Evolutionary conservation across 2,888 invertebrate genomes (phyloP).

Genomic region (Trichogramma dendrolimi): DNA sequence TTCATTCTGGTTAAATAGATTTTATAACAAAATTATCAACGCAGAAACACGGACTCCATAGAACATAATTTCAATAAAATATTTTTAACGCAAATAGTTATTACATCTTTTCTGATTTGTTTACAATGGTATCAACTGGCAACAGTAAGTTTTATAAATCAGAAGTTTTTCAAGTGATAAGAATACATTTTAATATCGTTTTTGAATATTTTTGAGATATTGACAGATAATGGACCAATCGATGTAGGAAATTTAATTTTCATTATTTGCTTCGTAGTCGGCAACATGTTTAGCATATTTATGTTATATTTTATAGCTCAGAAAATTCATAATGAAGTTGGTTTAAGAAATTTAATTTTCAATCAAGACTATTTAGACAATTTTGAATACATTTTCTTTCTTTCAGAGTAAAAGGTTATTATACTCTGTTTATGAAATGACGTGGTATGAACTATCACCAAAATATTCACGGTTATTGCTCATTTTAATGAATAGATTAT

Average conservation of each 20-base stretch:
- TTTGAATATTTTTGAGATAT: background rate
- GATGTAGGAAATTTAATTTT: background rate
- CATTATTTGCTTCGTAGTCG: background rate
- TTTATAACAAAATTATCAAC: slow-evolving; percentile 26
- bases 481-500: slow-evolving; percentile 31
- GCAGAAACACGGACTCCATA: slow-evolving; percentile 30
- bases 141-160: background rate
- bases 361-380: background rate
- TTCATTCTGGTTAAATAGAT: background rate
- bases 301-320: slow-evolving; percentile 28
- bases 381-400: background rate
- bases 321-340: background rate
- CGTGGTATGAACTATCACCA: slow-evolving; percentile 34
- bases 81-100: slow-evolving; percentile 11
- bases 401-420: slow-evolving; percentile 33
- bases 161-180: slow-evolving; percentile 5
- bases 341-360: background rate
- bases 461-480: slow-evolving; percentile 30
- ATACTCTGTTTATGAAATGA: slow-evolving; percentile 29
- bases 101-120: background rate
- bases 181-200: slow-evolving; percentile 19
- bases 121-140: slow-evolving; percentile 17
- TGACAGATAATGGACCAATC: background rate
- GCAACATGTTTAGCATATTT: slow-evolving; percentile 1
- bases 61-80: slow-evolving; percentile 13